A percentile compares a stretch with the other conserved stretches of the same genome.
phyloP scores from a whole-genome alignment of 2,888 invertebrate genomes.

The Abrostola triplasia region DNA sequence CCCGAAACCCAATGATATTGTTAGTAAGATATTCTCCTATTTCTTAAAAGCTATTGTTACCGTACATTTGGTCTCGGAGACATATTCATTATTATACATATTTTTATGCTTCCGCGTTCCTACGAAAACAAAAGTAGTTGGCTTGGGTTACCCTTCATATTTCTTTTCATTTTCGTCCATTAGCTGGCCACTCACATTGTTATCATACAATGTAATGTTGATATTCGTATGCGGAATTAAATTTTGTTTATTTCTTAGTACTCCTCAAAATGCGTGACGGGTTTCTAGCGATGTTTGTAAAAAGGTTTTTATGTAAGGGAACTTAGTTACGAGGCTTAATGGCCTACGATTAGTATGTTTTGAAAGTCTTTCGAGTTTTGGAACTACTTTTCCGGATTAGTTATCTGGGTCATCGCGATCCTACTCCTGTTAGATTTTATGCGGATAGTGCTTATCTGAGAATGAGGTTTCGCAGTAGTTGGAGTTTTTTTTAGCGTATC shows the following conservation, averaged over 20 bases:
- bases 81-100: conserved; percentile 27
- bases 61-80: conserved; percentile 7
- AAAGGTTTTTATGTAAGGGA: background rate
- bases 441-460: background rate
- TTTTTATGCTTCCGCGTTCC: conserved; percentile 14
- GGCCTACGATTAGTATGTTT: background rate
- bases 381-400: conserved; percentile 1
- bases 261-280: conserved; percentile 23
- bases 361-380: background rate
- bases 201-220: conserved; percentile 43
- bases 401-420: background rate
- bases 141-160: conserved; percentile 32
- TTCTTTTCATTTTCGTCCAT: conserved; percentile 36
- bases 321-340: background rate
- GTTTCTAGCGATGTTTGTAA: conserved; percentile 9
- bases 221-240: conserved; percentile 49
- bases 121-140: conserved; percentile 16
- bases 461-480: background rate
- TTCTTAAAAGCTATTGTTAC: conserved; percentile 5
- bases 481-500: background rate
- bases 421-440: background rate
- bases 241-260: conserved; percentile 32
- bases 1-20: background rate
- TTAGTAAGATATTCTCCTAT: background rate
- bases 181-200: conserved; percentile 41